Evolutionary conservation across 2,113 vertebrate species (phyloP).

Genomic region (Trogon melanurus): DNA sequence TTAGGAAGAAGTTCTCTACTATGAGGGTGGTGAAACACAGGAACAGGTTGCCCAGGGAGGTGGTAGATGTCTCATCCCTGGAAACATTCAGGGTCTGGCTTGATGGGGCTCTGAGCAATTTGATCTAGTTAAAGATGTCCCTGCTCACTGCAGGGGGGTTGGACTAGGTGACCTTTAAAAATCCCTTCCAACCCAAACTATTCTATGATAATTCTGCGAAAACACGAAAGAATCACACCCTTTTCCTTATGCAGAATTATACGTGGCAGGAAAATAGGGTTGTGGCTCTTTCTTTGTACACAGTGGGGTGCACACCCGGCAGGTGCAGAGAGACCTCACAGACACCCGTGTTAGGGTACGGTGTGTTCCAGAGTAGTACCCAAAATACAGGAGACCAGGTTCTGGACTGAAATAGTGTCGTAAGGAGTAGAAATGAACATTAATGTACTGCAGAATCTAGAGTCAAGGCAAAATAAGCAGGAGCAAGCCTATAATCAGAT

Average conservation of each 20-base stretch:
- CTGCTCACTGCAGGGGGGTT: background rate
- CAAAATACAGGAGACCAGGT: background rate
- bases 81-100: background rate
- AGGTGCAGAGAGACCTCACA: fast-evolving
- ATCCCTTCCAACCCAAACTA: background rate
- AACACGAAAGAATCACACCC: background rate
- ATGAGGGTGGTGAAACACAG: background rate
- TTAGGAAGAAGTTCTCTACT: background rate
- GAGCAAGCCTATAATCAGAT: background rate
- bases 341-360: fast-evolving
- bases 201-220: background rate
- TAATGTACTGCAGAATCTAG: background rate
- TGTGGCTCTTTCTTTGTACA: background rate
- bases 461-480: background rate
- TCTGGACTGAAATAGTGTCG: fast-evolving
- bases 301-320: background rate
- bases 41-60: background rate
- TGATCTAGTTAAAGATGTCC: background rate
- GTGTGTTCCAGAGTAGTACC: background rate
- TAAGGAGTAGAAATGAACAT: background rate
- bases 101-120: background rate
- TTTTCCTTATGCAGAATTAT: background rate
- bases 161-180: background rate
- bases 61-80: background rate
- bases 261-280: background rate